phyloP scores from a whole-genome alignment of 2,113 vertebrate species.

The Rhadina sibilatrix region DNA sequence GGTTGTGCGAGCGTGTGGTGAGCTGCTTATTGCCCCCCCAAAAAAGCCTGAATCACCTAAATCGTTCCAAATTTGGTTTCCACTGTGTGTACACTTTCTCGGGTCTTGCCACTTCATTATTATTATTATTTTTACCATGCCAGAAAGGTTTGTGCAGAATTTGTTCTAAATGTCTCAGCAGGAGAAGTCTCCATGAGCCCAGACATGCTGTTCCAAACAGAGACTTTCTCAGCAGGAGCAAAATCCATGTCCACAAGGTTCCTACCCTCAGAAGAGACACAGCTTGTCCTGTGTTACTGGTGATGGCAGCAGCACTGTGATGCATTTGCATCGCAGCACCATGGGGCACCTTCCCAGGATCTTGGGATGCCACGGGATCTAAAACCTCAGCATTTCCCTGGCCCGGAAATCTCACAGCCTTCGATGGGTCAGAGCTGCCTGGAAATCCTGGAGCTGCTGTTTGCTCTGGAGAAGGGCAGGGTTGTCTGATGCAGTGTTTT shows the following conservation, averaged over 20 bases:
- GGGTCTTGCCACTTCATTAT: background rate
- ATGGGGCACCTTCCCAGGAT: background rate
- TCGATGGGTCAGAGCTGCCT: background rate
- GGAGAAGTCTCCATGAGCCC: background rate
- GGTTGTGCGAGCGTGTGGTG: background rate
- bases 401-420: background rate
- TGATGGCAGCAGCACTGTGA: background rate
- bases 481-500: background rate
- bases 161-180: background rate
- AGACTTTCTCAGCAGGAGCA: background rate
- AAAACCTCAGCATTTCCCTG: background rate
- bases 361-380: background rate
- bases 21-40: background rate
- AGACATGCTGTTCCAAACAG: background rate
- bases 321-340: background rate
- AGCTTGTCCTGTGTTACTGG: background rate
- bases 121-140: background rate
- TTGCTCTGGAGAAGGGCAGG: background rate
- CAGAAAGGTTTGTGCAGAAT: background rate
- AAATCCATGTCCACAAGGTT: background rate
- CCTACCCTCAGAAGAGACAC: background rate
- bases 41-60: conserved; percentile 22
- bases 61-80: background rate
- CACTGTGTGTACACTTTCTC: background rate
- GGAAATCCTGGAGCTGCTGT: background rate